Base-by-base conservation (phyloP, 2,113 vertebrate genomes). In the Sinocyclocheilus maitianheensis region DNA sequence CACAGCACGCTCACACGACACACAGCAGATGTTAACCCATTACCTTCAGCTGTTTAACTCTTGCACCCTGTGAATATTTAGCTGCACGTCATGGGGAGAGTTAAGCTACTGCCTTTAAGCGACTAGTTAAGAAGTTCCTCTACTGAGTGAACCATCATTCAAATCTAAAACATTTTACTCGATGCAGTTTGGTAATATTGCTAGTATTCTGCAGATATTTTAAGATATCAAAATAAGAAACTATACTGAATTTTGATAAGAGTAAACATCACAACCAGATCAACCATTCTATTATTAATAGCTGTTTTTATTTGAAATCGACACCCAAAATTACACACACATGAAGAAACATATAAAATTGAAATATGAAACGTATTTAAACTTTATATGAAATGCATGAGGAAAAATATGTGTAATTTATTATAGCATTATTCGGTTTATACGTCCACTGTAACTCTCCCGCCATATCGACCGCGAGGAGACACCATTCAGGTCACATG, bases 11-110 rank as follows among this genome's bases (percentile, higher is more conserved):
- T 37, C 4, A 37, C 40, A 65, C 24, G 13, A 13, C 26, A 13
- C 63, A 26, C 46, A 37, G 37, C 43, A 8, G 43, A 60, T 85
- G 89, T 92, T 93, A 91, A 83, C 93, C 86, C 93, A 91, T 90
- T 83, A 92, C 91, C 92, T 92, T 74, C 84, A 88, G 92, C 90
- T 88, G 89, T 87, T 79, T 88, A 90, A 91, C 84, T 77, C 88
- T 87, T 85, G 92, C 85, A 87, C 89, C 92, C 90, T 92, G 94
- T 94, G 91, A 94, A 95, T 94, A 94, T 94, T 94, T 94, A 93
- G 92, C 37, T 12, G n/a, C n/a, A 24, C 3, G 3, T 26, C 62
- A 22, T 40, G 3, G 69, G 51, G 14, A 34, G 91, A 91, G 90
- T 90, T 91, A 87, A 88, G 86, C 84, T 92, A 88, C 87, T 91